These are phyloP conservation scores for Galemys pyrenaicus DNA, from an alignment of 2,113 vertebrate species.

Conservation along the genomic window DNA sequence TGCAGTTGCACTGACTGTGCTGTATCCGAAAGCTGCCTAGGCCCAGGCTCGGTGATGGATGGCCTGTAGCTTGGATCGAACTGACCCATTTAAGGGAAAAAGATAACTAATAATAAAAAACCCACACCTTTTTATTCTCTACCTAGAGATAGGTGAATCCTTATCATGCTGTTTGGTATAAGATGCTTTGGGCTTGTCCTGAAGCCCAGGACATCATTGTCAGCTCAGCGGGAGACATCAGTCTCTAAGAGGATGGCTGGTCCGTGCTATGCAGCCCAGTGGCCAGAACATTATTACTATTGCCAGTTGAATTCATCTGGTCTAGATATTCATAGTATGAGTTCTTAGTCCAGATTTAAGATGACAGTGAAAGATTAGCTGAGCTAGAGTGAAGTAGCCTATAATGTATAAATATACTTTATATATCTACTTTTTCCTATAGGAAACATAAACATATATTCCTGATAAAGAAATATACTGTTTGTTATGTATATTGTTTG, in stretches of 20 bases:
- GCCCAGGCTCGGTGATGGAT: not conserved
- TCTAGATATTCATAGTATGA: not conserved
- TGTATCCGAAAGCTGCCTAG: not conserved
- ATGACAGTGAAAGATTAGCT: not conserved
- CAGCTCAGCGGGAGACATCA: not conserved
- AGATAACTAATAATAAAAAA: not conserved
- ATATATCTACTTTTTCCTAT: not conserved
- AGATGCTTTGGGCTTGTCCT: not conserved
- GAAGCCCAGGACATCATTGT: not conserved
- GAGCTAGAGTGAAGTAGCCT: not conserved
- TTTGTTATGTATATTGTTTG: no score
- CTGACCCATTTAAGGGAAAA: not conserved
- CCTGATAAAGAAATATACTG: not conserved
- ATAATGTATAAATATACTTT: not conserved
- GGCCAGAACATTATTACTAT: not conserved
- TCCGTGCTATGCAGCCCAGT: not conserved
- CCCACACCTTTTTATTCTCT: not conserved
- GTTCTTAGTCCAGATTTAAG: not conserved
- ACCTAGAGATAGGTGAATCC: not conserved
- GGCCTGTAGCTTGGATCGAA: not conserved
- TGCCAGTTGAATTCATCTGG: not conserved
- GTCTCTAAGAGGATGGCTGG: not conserved
- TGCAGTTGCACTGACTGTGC: not conserved
- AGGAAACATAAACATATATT: not conserved
- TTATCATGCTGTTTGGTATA: not conserved